Evolutionary conservation across 2,113 vertebrate genomes (phyloP), one percentile per base, ranked within the genome.

Genomic region (Grallaria varia): DNA sequence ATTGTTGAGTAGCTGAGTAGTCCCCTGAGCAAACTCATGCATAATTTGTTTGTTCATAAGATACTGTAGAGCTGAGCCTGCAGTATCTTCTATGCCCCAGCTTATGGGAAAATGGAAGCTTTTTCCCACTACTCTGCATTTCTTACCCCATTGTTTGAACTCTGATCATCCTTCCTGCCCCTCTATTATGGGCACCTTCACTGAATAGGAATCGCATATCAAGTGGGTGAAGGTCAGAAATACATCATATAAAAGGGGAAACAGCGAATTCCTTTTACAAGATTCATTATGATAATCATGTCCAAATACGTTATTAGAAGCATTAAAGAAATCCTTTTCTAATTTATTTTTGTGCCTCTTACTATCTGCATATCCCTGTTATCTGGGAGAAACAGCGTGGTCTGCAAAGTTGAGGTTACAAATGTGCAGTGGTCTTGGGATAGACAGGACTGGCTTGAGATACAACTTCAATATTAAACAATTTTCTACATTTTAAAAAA

Each of bases 11-110:
- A 96, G 96, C 95, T 97, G 97, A 96, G 96, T 96, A 96, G 89
- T 97, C 97, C 97, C 97, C 78, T 75, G 97, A 97, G 97, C 96
- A 97, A 98, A 97, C 96, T 97, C 97, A 97, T 93, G 96, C 93
- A 96, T 97, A 97, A 98, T 98, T 98, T 97, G 97, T 98, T 97
- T 98, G 97, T 97, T 96, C 96, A 97, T 97, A 97, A 98, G 96
- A 96, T 94, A 96, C 90, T 52, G 91, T 88, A 96, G 93, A 96
- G 96, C 96, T 97, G 95, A 97, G 95, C 93, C 95, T 96, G 88
- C 93, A 96, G 76, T 87, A 95, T 93, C 96, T 94, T 86, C 94
- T 91, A 39, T 91, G 84, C 69, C 77, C 81, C 86, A 82, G 92
- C 87, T 76, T 97, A 96, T 97, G 94, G 85, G 90, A 95, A 96